Conservation (phyloP, 2,113 vertebrate species). For the Hyaena hyaena region DNA sequence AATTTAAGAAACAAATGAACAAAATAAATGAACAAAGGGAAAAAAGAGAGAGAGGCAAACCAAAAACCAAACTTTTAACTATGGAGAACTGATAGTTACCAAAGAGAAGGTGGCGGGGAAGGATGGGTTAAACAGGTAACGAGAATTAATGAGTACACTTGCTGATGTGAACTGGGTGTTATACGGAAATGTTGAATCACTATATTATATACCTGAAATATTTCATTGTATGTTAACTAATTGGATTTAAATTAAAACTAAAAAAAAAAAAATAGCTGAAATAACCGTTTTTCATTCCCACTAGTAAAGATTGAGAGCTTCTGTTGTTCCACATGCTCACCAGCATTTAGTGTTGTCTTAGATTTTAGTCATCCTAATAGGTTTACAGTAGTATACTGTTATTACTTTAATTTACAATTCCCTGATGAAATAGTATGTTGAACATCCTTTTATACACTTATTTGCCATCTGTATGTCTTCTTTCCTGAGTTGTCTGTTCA, state of each 20-base stretch:
- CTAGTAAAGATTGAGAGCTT: neutral
- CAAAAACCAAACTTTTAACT: neutral
- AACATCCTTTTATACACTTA: neutral
- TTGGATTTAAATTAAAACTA: neutral
- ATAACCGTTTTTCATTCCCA: neutral
- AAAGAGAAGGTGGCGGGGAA: neutral
- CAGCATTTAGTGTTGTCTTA: neutral
- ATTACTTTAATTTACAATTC: neutral
- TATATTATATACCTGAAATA: neutral
- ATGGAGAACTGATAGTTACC: neutral
- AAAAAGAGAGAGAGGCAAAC: neutral
- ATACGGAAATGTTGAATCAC: neutral
- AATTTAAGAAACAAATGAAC: neutral
- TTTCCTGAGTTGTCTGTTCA: neutral
- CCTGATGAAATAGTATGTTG: neutral
- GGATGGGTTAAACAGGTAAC: neutral
- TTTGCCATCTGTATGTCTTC: neutral
- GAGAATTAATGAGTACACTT: neutral
- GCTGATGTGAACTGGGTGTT: neutral
- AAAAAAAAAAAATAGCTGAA: neutral
- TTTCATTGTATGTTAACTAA: neutral
- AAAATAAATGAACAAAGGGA: neutral
- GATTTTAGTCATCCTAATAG: neutral
- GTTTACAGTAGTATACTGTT: neutral
- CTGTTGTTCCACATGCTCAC: neutral